These are phyloP conservation scores for Leptogaster cylindrica DNA, from an alignment of 2,888 invertebrate species.

Conservation along the genomic window DNA sequence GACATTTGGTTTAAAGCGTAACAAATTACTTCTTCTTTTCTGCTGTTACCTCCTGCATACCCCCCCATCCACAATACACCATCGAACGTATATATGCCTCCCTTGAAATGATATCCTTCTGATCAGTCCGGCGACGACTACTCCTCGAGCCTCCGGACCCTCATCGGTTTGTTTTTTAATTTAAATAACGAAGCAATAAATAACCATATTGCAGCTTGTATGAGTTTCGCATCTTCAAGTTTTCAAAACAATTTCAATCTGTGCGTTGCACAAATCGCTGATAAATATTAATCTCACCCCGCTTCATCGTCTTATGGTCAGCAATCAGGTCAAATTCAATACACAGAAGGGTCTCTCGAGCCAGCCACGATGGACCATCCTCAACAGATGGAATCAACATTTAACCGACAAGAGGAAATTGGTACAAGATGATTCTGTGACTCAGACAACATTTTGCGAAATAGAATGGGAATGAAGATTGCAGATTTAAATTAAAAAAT, in stretches of 20 bases:
- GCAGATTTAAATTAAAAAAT: constrained; percentile 37
- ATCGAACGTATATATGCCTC: neutral
- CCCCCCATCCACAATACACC: neutral
- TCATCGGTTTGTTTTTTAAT: constrained; percentile 42
- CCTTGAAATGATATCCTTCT: constrained; percentile 31
- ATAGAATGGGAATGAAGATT: constrained; percentile 26
- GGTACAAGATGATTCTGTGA: constrained; percentile 20
- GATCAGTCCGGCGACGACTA: constrained; percentile 19
- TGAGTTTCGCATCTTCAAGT: constrained; percentile 24
- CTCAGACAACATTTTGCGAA: constrained; percentile 19
- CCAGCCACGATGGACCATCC: no score
- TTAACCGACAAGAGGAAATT: constrained; percentile 36
- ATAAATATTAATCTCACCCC: constrained; percentile 39
- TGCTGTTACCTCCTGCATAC: neutral
- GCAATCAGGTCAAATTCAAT: constrained; percentile 32
- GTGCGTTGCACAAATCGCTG: constrained; percentile 23
- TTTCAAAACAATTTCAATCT: constrained; percentile 40
- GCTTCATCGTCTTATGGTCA: constrained; percentile 14
- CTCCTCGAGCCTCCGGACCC: constrained; percentile 21
- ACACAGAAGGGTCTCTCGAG: constrained; percentile 19
- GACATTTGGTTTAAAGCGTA: constrained; percentile 43
- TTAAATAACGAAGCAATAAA: constrained; percentile 45
- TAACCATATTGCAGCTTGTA: constrained; percentile 42
- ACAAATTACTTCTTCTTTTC: constrained; percentile 43
- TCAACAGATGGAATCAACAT: neutral